phyloP scores from a whole-genome alignment of 2,888 invertebrate species.

The Aquatica leii region DNA sequence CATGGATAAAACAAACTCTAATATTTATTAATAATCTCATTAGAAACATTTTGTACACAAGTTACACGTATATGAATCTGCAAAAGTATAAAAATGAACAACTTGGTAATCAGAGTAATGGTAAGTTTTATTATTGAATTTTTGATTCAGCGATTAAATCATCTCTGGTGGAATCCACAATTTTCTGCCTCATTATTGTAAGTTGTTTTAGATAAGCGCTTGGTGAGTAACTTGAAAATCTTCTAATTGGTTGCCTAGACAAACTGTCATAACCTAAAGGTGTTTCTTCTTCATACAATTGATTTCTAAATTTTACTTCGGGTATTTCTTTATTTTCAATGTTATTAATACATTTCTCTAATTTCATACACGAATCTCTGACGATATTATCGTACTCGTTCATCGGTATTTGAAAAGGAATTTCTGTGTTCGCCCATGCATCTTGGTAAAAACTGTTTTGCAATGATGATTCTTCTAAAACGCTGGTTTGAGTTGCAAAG shows the following conservation, averaged over 20 bases:
- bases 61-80: neutral
- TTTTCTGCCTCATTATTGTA: constrained; percentile 65
- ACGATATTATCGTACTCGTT: constrained; percentile 57
- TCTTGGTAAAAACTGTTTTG: constrained; percentile 19
- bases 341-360: constrained; percentile 53
- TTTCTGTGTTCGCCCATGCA: constrained; percentile 27
- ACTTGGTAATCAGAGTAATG: neutral
- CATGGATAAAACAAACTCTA: too few species aligned
- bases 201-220: constrained; percentile 68
- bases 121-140: neutral
- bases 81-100: neutral
- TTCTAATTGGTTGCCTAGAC: constrained; percentile 47
- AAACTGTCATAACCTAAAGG: constrained; percentile 60
- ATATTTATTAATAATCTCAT: too few species aligned
- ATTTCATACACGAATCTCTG: constrained; percentile 54
- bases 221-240: constrained; percentile 58
- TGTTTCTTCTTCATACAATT: constrained; percentile 54
- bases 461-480: constrained; percentile 18
- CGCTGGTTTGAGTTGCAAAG: constrained; percentile 17
- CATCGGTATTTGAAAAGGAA: constrained; percentile 44
- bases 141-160: constrained; percentile 46
- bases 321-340: constrained; percentile 14
- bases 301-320: constrained; percentile 40
- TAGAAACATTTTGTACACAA: neutral
- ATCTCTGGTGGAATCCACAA: constrained; percentile 64